Evolutionary conservation across 2,113 vertebrate genomes (phyloP).

Genomic region (Chionodraco myersi): DNA sequence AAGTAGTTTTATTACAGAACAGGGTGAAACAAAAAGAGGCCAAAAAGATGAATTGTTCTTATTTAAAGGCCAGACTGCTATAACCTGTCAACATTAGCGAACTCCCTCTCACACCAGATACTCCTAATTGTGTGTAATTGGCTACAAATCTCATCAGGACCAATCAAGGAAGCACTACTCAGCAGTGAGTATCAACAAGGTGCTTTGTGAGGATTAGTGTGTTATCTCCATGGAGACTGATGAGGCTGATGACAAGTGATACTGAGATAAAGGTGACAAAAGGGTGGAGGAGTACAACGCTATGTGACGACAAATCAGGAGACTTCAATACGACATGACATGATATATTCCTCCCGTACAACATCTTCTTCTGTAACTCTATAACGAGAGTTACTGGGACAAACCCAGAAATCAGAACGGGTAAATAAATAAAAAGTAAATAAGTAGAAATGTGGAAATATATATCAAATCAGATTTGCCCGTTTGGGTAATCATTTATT

Average conservation of each 20-base stretch:
- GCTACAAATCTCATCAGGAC: conserved; percentile 9
- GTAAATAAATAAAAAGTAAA: background rate
- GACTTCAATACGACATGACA: conserved; percentile 6
- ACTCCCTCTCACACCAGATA: background rate
- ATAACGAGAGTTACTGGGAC: too few relatives aligned
- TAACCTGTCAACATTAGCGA: background rate
- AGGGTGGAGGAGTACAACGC: background rate
- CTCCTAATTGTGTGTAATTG: conserved; percentile 18
- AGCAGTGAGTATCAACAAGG: background rate
- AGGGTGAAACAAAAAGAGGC: too few relatives aligned
- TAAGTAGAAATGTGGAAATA: too few relatives aligned
- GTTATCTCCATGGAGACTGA: conserved; percentile 32
- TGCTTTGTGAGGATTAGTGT: conserved; percentile 8
- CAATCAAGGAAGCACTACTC: conserved; percentile 2
- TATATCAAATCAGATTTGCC: background rate
- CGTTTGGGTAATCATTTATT: background rate
- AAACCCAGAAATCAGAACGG: too few relatives aligned
- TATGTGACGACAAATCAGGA: background rate
- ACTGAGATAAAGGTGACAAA: background rate
- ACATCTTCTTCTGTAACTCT: background rate
- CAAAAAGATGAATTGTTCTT: too few relatives aligned
- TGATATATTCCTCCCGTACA: background rate
- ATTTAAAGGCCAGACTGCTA: too few relatives aligned
- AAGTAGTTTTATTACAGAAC: too few relatives aligned
- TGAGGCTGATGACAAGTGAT: background rate